A percentile compares a stretch with the other conserved stretches of the same genome.
Conservation (phyloP, 2,888 invertebrate species). For the Malthinus flaveolus region DNA sequence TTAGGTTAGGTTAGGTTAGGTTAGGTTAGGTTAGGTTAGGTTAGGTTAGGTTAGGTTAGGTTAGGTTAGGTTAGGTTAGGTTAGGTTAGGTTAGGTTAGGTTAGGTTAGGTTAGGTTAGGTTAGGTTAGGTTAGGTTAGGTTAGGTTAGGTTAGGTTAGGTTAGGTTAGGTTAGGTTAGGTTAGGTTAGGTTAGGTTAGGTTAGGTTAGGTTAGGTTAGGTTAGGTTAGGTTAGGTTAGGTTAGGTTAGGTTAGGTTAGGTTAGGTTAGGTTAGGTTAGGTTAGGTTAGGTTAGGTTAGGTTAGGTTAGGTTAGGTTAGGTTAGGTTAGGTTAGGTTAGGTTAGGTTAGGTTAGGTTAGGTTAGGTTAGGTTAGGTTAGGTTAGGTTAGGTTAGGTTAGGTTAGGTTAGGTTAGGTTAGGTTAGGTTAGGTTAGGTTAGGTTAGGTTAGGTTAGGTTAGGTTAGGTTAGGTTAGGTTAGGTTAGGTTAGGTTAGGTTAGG, state of each 20-base stretch:
- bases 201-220: slow-evolving; percentile 8
- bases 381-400: neutral
- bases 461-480: neutral
- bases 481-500: slow-evolving; percentile 27
- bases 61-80: slow-evolving; percentile 25
- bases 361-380: neutral
- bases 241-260: slow-evolving; percentile 10
- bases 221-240: slow-evolving; percentile 11
- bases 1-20: slow-evolving; percentile 16
- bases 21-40: slow-evolving; percentile 16
- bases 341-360: neutral
- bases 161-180: slow-evolving; percentile 12
- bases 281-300: neutral
- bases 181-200: slow-evolving; percentile 12
- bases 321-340: neutral
- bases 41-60: slow-evolving; percentile 22
- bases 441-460: neutral
- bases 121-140: slow-evolving; percentile 12
- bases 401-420: neutral
- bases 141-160: slow-evolving; percentile 10
- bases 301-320: neutral
- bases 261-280: neutral
- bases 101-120: slow-evolving; percentile 12
- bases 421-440: neutral
- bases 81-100: slow-evolving; percentile 17